Evolutionary conservation across 2,888 invertebrate species (phyloP).

Genomic region (Pocota personata): DNA sequence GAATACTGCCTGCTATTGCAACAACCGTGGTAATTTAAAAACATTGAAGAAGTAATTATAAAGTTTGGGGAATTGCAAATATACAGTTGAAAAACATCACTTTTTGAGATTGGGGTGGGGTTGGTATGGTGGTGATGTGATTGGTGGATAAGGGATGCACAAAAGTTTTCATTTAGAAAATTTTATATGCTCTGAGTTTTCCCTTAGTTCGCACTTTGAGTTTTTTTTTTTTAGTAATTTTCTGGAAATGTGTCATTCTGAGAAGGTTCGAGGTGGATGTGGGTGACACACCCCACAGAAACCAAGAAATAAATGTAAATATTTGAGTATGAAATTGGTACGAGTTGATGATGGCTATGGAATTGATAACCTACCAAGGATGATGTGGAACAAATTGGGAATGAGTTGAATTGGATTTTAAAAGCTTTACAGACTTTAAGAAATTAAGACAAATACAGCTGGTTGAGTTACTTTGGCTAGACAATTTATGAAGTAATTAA

Average conservation of each 20-base stretch:
- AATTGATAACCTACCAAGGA: neutral
- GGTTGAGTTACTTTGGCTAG: neutral
- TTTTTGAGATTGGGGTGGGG: neutral
- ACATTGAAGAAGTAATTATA: slow-evolving; percentile 69
- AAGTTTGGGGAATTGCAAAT: slow-evolving; percentile 69
- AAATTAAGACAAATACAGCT: neutral
- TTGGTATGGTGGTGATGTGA: neutral
- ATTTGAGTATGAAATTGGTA: slow-evolving; percentile 45
- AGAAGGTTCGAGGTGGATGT: neutral
- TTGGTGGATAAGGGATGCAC: slow-evolving; percentile 22
- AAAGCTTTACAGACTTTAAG: neutral
- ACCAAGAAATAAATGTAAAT: slow-evolving; percentile 49
- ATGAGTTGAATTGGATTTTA: slow-evolving; percentile 12
- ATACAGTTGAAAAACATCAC: slow-evolving; percentile 23
- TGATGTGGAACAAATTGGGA: neutral
- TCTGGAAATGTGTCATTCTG: slow-evolving; percentile 56
- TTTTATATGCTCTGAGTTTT: slow-evolving; percentile 37
- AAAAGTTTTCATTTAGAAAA: slow-evolving; percentile 48
- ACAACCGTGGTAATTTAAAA: slow-evolving; percentile 66
- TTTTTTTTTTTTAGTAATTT: slow-evolving; percentile 26
- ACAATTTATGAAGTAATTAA: neutral
- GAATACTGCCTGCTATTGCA: slow-evolving; percentile 17
- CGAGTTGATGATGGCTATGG: neutral
- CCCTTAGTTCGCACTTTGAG: slow-evolving; percentile 42
- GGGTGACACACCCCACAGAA: neutral